phyloP scores from a whole-genome alignment of 2,113 vertebrate species.

The Dicrurus megarhynchus region DNA sequence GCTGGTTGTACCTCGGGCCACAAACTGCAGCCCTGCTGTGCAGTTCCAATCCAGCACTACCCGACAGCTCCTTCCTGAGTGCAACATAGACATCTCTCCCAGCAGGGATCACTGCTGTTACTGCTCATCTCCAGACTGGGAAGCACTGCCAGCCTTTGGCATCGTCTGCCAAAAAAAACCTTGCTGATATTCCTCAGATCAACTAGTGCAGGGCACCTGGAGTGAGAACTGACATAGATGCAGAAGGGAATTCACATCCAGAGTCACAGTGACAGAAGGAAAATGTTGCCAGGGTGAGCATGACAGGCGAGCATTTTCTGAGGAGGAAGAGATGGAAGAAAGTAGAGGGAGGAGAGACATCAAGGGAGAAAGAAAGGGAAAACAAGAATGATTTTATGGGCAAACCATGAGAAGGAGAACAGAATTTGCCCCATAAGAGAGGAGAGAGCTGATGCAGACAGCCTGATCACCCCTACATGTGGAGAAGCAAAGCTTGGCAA shows the following conservation, averaged over 20 bases:
- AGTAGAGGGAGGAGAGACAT: not conserved
- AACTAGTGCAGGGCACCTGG: not conserved
- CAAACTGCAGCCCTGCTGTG: not conserved
- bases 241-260: not conserved
- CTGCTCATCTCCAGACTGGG: not conserved
- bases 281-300: not conserved
- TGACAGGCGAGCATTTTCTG: not conserved
- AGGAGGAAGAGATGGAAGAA: not conserved
- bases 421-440: not conserved
- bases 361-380: not conserved
- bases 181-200: not conserved
- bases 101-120: not conserved
- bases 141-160: not conserved
- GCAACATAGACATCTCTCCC: not conserved
- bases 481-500: not conserved
- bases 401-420: not conserved
- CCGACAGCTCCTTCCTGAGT: not conserved
- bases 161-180: rapidly evolving
- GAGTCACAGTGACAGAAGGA: not conserved
- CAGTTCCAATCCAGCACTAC: not conserved
- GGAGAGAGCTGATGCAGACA: not conserved
- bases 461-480: not conserved
- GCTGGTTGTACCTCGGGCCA: not conserved
- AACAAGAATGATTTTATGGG: not conserved
- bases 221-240: not conserved